Evolutionary conservation across 2,113 vertebrate species (phyloP), one percentile per base, ranked within the genome.

Genomic region (Hypanus sabinus): DNA sequence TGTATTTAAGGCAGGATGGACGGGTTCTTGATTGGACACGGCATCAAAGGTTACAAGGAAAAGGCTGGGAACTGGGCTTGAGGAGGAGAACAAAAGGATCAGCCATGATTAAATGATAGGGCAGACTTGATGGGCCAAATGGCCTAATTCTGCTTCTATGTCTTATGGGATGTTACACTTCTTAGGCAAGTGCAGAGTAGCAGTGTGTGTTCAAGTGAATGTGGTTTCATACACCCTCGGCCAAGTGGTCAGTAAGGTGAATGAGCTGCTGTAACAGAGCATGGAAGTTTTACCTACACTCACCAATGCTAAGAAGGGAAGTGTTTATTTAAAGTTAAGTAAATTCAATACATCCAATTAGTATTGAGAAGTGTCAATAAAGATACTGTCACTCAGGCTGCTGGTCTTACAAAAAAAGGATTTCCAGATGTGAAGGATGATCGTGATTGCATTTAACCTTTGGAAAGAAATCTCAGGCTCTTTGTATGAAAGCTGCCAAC

Each of bases 401-500:
- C 65, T 55, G 38, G 70, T 24, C 70, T 46, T 22, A 93, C 68
- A 93, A 75, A 75, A 38, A 73, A 73, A 70, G 73, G 91, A 73
- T 93, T 93, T 93, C 38, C 27, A 93, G 70, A 70, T 30, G 91
- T 93, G 55, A 93, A 73, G 91, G 70, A 93, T 93, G 91, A 93
- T 93, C 70, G 20, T 93, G 91, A 93, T 93, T 93, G 91, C 12
- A 46, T 93, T 73, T 93, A 38, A 93, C 36, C 68, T 93, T 73
- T 70, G 62, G 62, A 70, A 70, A 68, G 62, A 91, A 91, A 93
- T 93, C 91, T 22, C 1, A 55, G 36, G 70, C 20, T 55, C 91
- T 71, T 75, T 55, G 36, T 73, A 55, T 5, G 91, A 93, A 30
- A 38, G 20, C 91, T 75, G 68, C 36, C 70, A 93, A 55, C 36